These are phyloP conservation scores for Gerris buenoi DNA, from an alignment of 1,140 invertebrate species.

Conservation along the genomic window DNA sequence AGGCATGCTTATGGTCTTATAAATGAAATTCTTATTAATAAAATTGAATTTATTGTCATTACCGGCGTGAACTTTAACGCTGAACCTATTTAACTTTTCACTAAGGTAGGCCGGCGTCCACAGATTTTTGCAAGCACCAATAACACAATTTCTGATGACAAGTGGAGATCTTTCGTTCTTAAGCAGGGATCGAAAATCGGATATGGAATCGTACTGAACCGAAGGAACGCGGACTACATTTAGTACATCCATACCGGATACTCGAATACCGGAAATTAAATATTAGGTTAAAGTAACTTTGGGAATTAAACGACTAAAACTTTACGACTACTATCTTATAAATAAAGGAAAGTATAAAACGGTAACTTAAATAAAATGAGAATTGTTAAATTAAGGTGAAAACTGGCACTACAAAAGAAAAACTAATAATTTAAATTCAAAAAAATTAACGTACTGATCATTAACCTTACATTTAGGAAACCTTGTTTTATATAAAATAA, in stretches of 20 bases:
- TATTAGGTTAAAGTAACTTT: too few species aligned
- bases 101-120: slow-evolving; percentile 38
- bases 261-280: too few species aligned
- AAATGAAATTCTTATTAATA: slow-evolving; percentile 40
- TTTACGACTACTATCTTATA: too few species aligned
- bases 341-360: too few species aligned
- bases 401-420: too few species aligned
- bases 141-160: slow-evolving; percentile 33
- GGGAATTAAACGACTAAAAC: too few species aligned
- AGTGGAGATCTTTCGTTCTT: slow-evolving; percentile 26
- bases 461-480: too few species aligned
- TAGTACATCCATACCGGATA: background rate
- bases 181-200: slow-evolving; percentile 1
- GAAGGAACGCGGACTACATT: background rate
- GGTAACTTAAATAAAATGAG: too few species aligned
- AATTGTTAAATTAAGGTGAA: too few species aligned
- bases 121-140: slow-evolving; percentile 34
- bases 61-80: slow-evolving; percentile 39
- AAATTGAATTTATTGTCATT: slow-evolving; percentile 35
- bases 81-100: slow-evolving; percentile 26
- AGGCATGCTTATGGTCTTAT: slow-evolving; percentile 35
- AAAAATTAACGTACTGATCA: too few species aligned
- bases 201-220: background rate
- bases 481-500: too few species aligned
- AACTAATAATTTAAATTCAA: too few species aligned